A percentile compares a stretch with the other conserved stretches of the same genome.
phyloP scores from a whole-genome alignment of 2,113 vertebrate species.

The Bufo gargarizans region DNA sequence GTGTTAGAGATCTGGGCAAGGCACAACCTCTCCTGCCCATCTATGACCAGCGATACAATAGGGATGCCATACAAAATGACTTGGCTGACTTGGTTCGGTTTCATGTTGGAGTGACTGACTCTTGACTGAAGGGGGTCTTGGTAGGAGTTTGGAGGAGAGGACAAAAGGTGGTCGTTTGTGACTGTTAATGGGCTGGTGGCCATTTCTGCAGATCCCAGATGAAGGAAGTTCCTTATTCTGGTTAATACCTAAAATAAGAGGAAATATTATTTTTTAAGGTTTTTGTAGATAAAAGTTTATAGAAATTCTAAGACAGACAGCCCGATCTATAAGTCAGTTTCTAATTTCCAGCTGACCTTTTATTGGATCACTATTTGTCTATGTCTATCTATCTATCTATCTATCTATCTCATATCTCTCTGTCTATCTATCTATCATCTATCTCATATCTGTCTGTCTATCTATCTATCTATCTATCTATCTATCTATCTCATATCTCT shows the following conservation, averaged over 20 bases:
- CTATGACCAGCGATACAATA: slow-evolving; percentile 95
- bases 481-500: not conserved
- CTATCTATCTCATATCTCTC: not conserved
- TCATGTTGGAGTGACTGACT: slow-evolving; percentile 79
- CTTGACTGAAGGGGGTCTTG: slow-evolving; percentile 86
- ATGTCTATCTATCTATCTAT: not conserved
- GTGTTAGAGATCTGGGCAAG: slow-evolving; percentile 98
- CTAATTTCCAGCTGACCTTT: not conserved
- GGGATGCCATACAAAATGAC: slow-evolving; percentile 93
- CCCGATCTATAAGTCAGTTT: not conserved
- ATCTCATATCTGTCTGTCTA: not conserved
- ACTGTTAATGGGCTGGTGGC: slow-evolving; percentile 83
- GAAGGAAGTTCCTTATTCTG: slow-evolving; percentile 61
- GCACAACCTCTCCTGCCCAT: slow-evolving; percentile 90
- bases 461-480: not conserved
- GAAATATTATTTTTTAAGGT: not conserved
- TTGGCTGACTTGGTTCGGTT: slow-evolving; percentile 96
- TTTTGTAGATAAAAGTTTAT: not conserved
- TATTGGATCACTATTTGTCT: not conserved
- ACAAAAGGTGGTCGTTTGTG: slow-evolving; percentile 81
- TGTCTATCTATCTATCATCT: too few species aligned
- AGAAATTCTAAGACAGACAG: not conserved
- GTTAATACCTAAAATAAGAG: slow-evolving; percentile 37
- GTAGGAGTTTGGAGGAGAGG: slow-evolving; percentile 82
- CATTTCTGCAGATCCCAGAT: slow-evolving; percentile 70